These are phyloP conservation scores for Pedionomus torquatus DNA, from an alignment of 2,113 vertebrate species.

Conservation along the genomic window DNA sequence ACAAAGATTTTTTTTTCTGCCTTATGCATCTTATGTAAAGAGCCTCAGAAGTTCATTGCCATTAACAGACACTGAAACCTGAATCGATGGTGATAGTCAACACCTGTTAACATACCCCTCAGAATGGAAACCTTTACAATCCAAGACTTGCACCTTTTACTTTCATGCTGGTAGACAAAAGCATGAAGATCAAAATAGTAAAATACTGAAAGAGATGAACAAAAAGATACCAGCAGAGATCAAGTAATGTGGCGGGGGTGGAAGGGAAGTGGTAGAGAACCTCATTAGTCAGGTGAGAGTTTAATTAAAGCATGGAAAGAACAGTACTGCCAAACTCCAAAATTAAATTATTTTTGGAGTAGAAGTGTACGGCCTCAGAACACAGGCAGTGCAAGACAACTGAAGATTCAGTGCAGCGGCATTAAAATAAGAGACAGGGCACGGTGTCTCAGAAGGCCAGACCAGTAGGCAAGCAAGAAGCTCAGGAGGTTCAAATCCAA, in stretches of 20 bases:
- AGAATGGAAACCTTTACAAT: not conserved
- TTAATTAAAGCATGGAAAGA: not conserved
- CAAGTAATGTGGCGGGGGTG: not conserved
- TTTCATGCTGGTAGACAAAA: not conserved
- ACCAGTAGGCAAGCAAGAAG: fast-evolving
- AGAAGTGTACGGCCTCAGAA: not conserved
- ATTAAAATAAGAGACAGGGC: not conserved
- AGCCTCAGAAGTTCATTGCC: not conserved
- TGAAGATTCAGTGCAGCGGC: not conserved
- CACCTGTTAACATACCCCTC: not conserved
- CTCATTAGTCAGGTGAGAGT: not conserved
- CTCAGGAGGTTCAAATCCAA: not conserved
- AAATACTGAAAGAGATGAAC: not conserved
- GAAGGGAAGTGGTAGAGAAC: not conserved
- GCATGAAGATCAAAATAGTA: not conserved
- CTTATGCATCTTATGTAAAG: fast-evolving
- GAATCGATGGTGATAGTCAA: not conserved
- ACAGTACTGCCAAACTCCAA: not conserved
- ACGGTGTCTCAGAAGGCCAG: not conserved
- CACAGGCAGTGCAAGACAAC: not conserved
- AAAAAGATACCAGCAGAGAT: not conserved
- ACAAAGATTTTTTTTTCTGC: not conserved
- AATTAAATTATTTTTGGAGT: not conserved
- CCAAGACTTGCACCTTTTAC: not conserved
- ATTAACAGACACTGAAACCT: not conserved